phyloP scores from a whole-genome alignment of 2,888 invertebrate genomes.

The Yponomeuta evonymella region DNA sequence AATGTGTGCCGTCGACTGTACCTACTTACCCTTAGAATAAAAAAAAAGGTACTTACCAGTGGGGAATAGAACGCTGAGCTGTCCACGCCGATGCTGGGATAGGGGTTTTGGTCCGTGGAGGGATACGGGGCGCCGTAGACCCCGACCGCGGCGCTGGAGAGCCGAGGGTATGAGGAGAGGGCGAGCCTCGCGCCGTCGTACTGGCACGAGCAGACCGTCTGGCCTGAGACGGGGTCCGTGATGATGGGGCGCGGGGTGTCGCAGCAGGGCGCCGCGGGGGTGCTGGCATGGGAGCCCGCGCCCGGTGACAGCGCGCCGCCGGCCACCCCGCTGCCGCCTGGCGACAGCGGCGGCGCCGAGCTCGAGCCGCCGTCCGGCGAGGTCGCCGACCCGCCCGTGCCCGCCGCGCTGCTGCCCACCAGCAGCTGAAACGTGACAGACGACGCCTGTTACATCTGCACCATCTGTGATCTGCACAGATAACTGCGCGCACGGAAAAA shows the following conservation, averaged over 20 bases:
- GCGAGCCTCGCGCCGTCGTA: conserved; percentile 93
- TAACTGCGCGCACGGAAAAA: neutral
- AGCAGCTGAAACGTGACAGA: conserved; percentile 75
- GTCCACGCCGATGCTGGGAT: conserved; percentile 94
- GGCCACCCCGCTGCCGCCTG: conserved; percentile 81
- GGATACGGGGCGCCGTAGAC: conserved; percentile 93
- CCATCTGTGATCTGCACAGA: neutral
- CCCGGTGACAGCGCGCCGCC: conserved; percentile 77
- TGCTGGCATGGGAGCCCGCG: conserved; percentile 70
- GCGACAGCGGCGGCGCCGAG: conserved; percentile 84
- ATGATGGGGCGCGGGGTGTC: conserved; percentile 94
- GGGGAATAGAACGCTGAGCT: conserved; percentile 97
- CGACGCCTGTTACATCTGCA: neutral
- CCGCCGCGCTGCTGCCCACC: conserved; percentile 85
- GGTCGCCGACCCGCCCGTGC: conserved; percentile 83
- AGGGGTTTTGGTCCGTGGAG: conserved; percentile 93
- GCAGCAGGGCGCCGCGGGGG: conserved; percentile 82
- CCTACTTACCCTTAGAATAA: neutral
- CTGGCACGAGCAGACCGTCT: conserved; percentile 95
- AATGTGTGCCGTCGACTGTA: neutral
- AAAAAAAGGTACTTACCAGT: conserved; percentile 82
- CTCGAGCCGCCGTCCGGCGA: conserved; percentile 82
- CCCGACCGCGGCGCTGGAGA: conserved; percentile 85
- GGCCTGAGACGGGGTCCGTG: conserved; percentile 94
- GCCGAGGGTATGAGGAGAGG: conserved; percentile 85